Conservation (phyloP, 2,113 vertebrate genomes). For the Piliocolobus tephrosceles region DNA sequence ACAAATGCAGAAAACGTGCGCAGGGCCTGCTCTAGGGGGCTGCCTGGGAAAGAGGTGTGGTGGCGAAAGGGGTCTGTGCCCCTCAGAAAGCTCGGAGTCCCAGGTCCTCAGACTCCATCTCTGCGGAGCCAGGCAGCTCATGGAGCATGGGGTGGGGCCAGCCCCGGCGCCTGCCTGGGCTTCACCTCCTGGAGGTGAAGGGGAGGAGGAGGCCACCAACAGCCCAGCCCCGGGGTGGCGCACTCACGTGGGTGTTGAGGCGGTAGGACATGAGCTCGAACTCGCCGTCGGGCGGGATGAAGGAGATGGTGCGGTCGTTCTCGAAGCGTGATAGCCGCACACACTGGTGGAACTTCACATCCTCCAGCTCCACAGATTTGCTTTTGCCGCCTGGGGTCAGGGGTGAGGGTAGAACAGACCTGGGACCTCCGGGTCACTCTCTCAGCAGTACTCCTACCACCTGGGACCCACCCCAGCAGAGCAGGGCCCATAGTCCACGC, state of each 20-base stretch:
- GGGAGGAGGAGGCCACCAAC: neutral
- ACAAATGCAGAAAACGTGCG: neutral
- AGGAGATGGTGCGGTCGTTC: slow-evolving; percentile 94
- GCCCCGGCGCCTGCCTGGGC: neutral
- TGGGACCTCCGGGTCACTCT: neutral
- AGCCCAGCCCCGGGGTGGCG: neutral
- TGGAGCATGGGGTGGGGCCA: neutral
- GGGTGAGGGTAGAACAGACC: neutral
- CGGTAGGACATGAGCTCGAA: slow-evolving; percentile 98
- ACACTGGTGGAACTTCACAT: slow-evolving; percentile 97
- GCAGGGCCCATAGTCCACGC: neutral
- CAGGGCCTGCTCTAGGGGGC: too few species aligned
- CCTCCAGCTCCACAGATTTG: slow-evolving; percentile 94
- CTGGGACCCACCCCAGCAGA: neutral
- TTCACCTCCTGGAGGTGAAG: neutral
- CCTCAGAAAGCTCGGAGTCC: neutral
- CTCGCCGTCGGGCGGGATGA: slow-evolving; percentile 94
- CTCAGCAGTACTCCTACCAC: neutral
- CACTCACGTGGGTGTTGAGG: slow-evolving; percentile 91
- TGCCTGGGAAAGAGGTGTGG: neutral
- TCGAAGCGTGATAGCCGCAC: slow-evolving; percentile 95
- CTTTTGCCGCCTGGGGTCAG: slow-evolving; percentile 89
- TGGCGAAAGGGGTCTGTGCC: neutral
- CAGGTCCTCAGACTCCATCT: neutral
- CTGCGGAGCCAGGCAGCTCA: neutral